Conservation (phyloP, 2,888 invertebrate genomes). For the Dyspetes luteomarginatus region DNA sequence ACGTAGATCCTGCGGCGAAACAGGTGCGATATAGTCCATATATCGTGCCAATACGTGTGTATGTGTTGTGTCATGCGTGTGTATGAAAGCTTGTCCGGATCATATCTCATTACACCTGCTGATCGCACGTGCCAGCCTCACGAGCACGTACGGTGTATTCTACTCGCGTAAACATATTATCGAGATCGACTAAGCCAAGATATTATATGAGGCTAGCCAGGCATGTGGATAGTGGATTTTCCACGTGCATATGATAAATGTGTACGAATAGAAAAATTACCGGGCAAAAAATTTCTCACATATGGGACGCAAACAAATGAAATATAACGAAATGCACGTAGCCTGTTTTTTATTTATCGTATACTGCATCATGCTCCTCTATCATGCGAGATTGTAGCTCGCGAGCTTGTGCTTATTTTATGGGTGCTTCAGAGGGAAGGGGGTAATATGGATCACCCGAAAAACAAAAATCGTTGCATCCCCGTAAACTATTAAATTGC, state of each 20-base stretch:
- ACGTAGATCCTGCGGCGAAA: constrained; percentile 14
- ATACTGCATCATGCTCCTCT: neutral
- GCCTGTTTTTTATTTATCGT: neutral
- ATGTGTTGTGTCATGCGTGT: neutral
- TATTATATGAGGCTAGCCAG: neutral
- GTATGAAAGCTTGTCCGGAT: constrained; percentile 28
- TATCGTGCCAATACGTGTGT: neutral
- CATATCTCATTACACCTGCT: constrained; percentile 54
- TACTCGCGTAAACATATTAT: constrained; percentile 56
- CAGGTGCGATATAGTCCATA: neutral
- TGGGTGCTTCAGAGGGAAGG: too few species aligned
- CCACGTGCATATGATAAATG: neutral
- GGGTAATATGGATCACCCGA: too few species aligned
- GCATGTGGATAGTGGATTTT: neutral
- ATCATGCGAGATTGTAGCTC: neutral
- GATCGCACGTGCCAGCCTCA: constrained; percentile 49
- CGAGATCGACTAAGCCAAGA: constrained; percentile 26
- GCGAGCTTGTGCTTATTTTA: too few species aligned
- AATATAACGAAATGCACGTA: neutral
- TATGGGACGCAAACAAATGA: neutral
- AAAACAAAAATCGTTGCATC: too few species aligned
- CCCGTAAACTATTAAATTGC: too few species aligned
- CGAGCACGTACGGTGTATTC: constrained; percentile 52
- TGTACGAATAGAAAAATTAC: neutral
- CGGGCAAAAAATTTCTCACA: constrained; percentile 1